Base-by-base conservation (phyloP, 2,797 vertebrate genomes). In the Rhabdomys pumilio region DNA sequence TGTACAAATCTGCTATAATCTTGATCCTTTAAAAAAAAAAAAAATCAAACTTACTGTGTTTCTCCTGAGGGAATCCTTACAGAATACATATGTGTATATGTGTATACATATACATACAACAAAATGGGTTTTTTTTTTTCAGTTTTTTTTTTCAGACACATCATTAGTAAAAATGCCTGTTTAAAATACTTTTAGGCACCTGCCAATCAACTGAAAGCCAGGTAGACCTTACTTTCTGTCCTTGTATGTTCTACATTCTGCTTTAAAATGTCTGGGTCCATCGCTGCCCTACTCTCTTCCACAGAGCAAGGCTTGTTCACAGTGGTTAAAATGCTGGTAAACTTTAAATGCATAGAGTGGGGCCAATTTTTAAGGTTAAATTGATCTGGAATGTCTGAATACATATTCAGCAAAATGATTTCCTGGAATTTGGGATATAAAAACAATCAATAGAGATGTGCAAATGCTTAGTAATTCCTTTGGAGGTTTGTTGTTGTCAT, bases 351-450 rank as follows among this genome's bases (percentile, higher is more conserved):
- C 19, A 88, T 6, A 44, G 9, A 91, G 73, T 13, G 87, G 59
- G 59, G 89, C 29, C 83, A 72, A 77, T 79, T 86, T 89, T 94
- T 81, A 96, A 94, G 61, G 73, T 91, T 95, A 93, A 93, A 95
- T 94, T 85, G 94, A 94, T 82, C 79, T 63, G 94, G 80, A 72
- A 92, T 57, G 91, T 77, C 44, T 93, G 61, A 84, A 82, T 75
- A 94, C 95, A 96, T 75, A 95, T 38, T 91, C 83, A 91, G 65
- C 73, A 94, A 97, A 97, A 91, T 69, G 3, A 96, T 89, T 97
- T 97, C 93, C 94, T 96, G 84, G 57, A 92, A 96, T 95, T 82
- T 63, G n/a, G 61, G 82, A 59, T 61, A 88, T 50, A 97, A 97
- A 97, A 96, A 91, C 67, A 96, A 91, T 79, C 95, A 94, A 94